Base-by-base conservation (phyloP, 2,797 vertebrate genomes). In the Danio albolineatus region DNA sequence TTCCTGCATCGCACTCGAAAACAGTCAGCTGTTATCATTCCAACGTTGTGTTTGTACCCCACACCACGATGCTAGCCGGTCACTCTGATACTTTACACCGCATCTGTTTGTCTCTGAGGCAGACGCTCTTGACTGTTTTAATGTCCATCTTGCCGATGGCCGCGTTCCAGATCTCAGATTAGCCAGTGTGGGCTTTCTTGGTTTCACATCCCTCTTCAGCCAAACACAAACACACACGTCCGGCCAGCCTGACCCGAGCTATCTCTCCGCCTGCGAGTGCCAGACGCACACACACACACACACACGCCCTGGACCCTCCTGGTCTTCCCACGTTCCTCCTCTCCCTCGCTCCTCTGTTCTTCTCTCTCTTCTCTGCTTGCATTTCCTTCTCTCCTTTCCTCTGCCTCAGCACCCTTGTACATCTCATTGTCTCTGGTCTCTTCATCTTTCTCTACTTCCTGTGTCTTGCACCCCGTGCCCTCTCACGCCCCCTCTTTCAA, bases 201-300 rank as follows among this genome's bases (percentile, higher is more conserved):
- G 81, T 94, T 92, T 92, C 93, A 93, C 93, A 94, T 94, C 93
- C 93, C 92, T 94, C 92, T 93, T 94, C 90, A 94, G 91, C 93
- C 91, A 93, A 94, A 95, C 91, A 95, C 93, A 95, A 95, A 94
- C 93, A 94, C 90, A 94, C 93, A 94, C 91, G 93, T 95, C 94
- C 93, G 93, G 94, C 92, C 94, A 92, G 91, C 88, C 90, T 92
- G 93, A 93, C 92, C 92, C 91, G 88, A 90, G 89, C 90, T 93
- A 92, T 94, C 93, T 92, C 90, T 87, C 91, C 91, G 89, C 91
- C 91, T 92, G 90, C 87, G 84, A 88, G 90, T 93, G 92, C 93
- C 93, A 94, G 91, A 94, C 90, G 88, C 91, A 91, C 91, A 93
- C 92, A 92, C 92, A 90, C 90, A 91, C 85, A n/a, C 92, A 92